A percentile compares a stretch with the other conserved stretches of the same genome.
Conservation (phyloP, 2,888 invertebrate species). For the Netelia virgata region DNA sequence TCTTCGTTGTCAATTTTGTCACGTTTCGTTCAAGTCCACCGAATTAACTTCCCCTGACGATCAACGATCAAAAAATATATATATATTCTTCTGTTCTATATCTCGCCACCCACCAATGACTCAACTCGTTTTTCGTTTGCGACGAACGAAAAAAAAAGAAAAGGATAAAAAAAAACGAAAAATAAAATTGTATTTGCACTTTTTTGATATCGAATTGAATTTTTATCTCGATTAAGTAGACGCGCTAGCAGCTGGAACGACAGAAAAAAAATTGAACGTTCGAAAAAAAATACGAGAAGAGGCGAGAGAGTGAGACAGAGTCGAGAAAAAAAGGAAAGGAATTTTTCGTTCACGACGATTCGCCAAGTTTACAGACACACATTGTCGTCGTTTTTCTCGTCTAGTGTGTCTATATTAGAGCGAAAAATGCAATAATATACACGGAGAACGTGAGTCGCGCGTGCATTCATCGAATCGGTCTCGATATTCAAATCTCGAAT, state of each 20-base stretch:
- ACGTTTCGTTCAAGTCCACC: no score
- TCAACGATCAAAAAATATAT: no score
- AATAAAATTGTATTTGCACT: neutral
- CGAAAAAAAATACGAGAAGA: conserved; percentile 11
- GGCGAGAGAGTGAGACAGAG: neutral
- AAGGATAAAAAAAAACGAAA: neutral
- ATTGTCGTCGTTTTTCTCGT: neutral
- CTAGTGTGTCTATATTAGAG: conserved; percentile 26
- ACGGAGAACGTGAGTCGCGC: conserved; percentile 18
- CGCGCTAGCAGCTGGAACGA: neutral
- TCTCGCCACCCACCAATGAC: no score
- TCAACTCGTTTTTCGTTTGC: no score
- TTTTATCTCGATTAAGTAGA: neutral
- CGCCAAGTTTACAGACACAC: neutral
- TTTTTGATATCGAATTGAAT: neutral
- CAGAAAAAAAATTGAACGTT: conserved; percentile 6
- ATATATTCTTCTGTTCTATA: no score
- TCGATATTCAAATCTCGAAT: conserved; percentile 6
- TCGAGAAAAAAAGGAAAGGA: no score
- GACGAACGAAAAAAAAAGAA: no score
- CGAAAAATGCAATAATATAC: conserved; percentile 32
- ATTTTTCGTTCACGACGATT: neutral
- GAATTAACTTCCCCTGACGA: no score
- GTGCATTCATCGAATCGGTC: conserved; percentile 51
- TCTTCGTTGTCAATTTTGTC: no score